phyloP scores from a whole-genome alignment of 2,888 invertebrate genomes.

The Hypena proboscidalis region DNA sequence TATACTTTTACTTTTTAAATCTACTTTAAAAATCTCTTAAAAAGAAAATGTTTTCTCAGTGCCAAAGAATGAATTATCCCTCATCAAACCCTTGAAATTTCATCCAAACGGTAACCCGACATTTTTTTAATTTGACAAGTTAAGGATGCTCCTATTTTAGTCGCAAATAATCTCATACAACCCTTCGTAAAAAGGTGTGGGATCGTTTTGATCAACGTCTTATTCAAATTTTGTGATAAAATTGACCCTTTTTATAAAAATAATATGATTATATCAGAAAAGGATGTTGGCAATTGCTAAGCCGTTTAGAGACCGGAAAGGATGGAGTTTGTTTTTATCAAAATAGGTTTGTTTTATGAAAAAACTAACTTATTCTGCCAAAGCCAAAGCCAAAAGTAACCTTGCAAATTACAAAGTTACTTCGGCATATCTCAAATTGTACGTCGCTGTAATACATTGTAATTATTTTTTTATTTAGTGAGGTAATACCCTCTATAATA shows the following conservation, averaged over 20 bases:
- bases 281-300: conserved; percentile 15
- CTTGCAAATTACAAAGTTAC: too few species aligned
- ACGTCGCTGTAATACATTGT: too few species aligned
- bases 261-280: conserved; percentile 15
- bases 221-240: conserved; percentile 35
- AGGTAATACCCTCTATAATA: too few species aligned
- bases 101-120: conserved; percentile 44
- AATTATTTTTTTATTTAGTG: too few species aligned
- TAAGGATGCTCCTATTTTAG: conserved; percentile 46
- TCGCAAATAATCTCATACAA: conserved; percentile 36
- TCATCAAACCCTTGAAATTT: conserved; percentile 49
- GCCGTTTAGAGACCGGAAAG: not conserved
- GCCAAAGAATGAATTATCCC: conserved; percentile 20
- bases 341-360: not conserved
- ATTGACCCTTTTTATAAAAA: conserved; percentile 22
- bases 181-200: conserved; percentile 44
- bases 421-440: too few species aligned
- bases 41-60: conserved; percentile 8
- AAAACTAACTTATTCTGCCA: not conserved
- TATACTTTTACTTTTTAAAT: too few species aligned
- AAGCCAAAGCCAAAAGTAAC: not conserved
- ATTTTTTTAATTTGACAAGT: conserved; percentile 53
- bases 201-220: conserved; percentile 41
- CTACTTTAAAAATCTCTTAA: conserved; percentile 11
- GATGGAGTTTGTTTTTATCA: not conserved